phyloP scores from a whole-genome alignment of 1,140 invertebrate genomes.

The Andrena cerasifolii region DNA sequence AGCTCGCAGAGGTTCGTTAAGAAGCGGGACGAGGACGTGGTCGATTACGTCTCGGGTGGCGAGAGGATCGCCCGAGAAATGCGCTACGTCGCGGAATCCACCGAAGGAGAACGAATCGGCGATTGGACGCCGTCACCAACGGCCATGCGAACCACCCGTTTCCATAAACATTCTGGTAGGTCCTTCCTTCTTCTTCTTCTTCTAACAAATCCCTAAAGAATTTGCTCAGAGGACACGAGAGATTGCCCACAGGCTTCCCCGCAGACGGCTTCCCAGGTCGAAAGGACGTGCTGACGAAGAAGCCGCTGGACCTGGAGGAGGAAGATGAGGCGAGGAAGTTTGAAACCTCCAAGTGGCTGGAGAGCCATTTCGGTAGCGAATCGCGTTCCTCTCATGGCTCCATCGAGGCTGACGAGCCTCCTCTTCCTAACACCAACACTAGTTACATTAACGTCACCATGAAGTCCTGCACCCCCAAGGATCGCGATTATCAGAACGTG shows the following conservation, averaged over 20 bases:
- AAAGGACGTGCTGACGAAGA: slow-evolving; percentile 90
- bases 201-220: not conserved
- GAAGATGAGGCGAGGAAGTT: slow-evolving; percentile 94
- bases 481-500: slow-evolving; percentile 73
- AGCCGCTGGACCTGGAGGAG: slow-evolving; percentile 91
- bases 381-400: slow-evolving; percentile 89
- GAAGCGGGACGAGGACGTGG: slow-evolving; percentile 86
- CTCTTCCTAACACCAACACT: slow-evolving; percentile 82
- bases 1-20: slow-evolving; percentile 82
- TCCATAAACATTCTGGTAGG: slow-evolving; percentile 62
- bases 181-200: slow-evolving; percentile 1
- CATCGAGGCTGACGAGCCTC: slow-evolving; percentile 80
- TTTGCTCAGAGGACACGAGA: not conserved
- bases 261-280: slow-evolving; percentile 81
- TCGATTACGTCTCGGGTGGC: slow-evolving; percentile 90
- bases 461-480: slow-evolving; percentile 84
- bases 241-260: slow-evolving; percentile 44
- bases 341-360: slow-evolving; percentile 94
- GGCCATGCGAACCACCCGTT: slow-evolving; percentile 71
- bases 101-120: slow-evolving; percentile 84
- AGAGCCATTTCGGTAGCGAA: slow-evolving; percentile 94
- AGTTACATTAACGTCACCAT: slow-evolving; percentile 91
- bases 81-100: slow-evolving; percentile 90
- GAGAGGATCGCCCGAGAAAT: slow-evolving; percentile 89
- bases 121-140: slow-evolving; percentile 74